Evolutionary conservation across 2,113 vertebrate genomes (phyloP).

Genomic region (Carassius gibelio): DNA sequence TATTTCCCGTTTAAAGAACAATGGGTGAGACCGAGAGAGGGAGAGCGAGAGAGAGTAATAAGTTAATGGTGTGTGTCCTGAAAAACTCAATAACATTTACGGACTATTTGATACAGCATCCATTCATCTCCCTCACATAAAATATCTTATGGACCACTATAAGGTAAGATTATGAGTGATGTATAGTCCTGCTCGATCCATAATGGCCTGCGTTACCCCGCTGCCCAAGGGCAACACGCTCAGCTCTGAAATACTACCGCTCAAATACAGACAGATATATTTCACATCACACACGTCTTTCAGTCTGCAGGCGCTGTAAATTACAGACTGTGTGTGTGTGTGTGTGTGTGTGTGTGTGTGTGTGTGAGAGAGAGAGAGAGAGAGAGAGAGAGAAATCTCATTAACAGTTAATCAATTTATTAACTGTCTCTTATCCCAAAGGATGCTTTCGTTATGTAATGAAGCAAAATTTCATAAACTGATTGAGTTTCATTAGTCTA

Average conservation of each 20-base stretch:
- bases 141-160: slow-evolving; percentile 13
- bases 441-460: neutral
- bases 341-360: neutral
- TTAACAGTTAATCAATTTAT: slow-evolving; percentile 14
- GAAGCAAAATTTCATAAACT: neutral
- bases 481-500: neutral
- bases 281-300: neutral
- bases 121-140: slow-evolving; percentile 14
- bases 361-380: too few relatives aligned
- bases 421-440: neutral
- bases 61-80: slow-evolving; percentile 28
- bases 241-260: neutral
- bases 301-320: neutral
- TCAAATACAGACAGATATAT: slow-evolving; percentile 4
- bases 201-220: slow-evolving; percentile 11
- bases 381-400: neutral
- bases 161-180: slow-evolving; percentile 31
- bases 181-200: slow-evolving; percentile 32
- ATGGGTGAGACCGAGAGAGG: neutral
- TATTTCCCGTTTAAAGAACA: neutral
- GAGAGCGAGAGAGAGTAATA: slow-evolving; percentile 20
- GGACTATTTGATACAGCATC: neutral
- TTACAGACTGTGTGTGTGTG: neutral
- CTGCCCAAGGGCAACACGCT: neutral
- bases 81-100: slow-evolving; percentile 45